Percentiles rank a stretch among this genome's conserved stretches.
Evolutionary conservation across 2,797 vertebrate species (phyloP).

Genomic region (Phaenicophaeus curvirostris): DNA sequence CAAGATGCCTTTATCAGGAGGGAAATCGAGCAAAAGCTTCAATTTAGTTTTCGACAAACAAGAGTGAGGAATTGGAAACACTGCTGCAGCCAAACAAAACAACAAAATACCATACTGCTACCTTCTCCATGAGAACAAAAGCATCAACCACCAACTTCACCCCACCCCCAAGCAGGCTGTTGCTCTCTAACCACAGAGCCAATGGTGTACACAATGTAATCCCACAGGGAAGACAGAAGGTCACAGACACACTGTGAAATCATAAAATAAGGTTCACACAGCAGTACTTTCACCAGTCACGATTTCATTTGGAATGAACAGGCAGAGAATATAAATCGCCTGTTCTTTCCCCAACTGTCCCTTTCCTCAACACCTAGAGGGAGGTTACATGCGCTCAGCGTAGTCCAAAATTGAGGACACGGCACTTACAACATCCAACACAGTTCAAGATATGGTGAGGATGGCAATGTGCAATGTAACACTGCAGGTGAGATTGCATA

Average conservation of each 20-base stretch:
- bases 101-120: conserved; percentile 53
- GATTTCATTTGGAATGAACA: background rate
- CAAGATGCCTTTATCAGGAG: background rate
- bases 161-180: conserved; percentile 61
- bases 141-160: conserved; percentile 44
- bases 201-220: conserved; percentile 32
- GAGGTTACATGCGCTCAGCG: background rate
- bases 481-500: background rate
- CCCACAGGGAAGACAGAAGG: conserved; percentile 58
- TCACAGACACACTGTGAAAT: conserved; percentile 20
- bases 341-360: background rate
- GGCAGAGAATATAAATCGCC: background rate
- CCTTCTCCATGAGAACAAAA: conserved; percentile 60
- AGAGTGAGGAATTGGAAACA: conserved; percentile 14
- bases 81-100: conserved; percentile 41
- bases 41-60: conserved; percentile 2
- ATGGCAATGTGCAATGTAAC: background rate
- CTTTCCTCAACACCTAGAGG: background rate
- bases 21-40: conserved; percentile 15
- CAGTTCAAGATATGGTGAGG: background rate
- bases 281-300: background rate
- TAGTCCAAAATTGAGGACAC: background rate
- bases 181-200: conserved; percentile 52
- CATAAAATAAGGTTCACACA: background rate
- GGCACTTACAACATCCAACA: background rate